A percentile compares a stretch with the other conserved stretches of the same genome.
These are phyloP conservation scores for Bucco capensis DNA, from an alignment of 2,113 vertebrate species.

Conservation along the genomic window DNA sequence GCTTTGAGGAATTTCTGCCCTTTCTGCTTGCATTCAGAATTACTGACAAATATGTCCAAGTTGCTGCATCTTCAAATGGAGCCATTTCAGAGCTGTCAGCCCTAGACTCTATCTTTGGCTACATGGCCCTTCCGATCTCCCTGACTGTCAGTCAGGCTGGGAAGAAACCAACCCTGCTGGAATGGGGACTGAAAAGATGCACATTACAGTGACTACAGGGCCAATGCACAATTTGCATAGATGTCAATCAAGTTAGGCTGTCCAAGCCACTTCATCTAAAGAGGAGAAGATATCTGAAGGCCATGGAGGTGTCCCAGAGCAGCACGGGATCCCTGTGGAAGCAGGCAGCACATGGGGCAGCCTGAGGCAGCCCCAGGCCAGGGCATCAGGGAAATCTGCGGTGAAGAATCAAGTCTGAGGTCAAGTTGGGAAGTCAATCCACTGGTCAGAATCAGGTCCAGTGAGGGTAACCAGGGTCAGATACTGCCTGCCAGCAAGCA, in stretches of 20 bases:
- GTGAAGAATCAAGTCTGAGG: fast-evolving
- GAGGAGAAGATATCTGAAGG: neutral
- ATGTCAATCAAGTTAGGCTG: neutral
- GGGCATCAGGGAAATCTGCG: neutral
- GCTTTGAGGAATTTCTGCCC: slow-evolving; percentile 46
- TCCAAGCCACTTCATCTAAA: neutral
- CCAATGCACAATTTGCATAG: neutral
- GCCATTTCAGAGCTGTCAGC: slow-evolving; percentile 43
- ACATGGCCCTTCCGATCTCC: neutral
- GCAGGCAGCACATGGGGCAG: neutral
- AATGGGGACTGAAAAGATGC: neutral
- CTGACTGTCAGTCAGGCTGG: slow-evolving; percentile 38
- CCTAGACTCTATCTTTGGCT: slow-evolving; percentile 25
- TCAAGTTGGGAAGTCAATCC: neutral
- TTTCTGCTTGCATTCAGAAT: slow-evolving; percentile 15
- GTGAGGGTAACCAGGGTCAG: neutral
- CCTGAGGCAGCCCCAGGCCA: neutral
- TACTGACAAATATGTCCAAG: slow-evolving; percentile 31
- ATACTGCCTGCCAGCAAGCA: neutral
- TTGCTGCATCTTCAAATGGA: neutral
- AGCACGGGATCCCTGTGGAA: fast-evolving
- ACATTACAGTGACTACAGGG: fast-evolving
- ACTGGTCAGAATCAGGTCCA: neutral
- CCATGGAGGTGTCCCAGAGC: neutral
- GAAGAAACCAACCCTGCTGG: neutral